phyloP scores from a whole-genome alignment of 2,888 invertebrate genomes.

The Caradrina kadenii region DNA sequence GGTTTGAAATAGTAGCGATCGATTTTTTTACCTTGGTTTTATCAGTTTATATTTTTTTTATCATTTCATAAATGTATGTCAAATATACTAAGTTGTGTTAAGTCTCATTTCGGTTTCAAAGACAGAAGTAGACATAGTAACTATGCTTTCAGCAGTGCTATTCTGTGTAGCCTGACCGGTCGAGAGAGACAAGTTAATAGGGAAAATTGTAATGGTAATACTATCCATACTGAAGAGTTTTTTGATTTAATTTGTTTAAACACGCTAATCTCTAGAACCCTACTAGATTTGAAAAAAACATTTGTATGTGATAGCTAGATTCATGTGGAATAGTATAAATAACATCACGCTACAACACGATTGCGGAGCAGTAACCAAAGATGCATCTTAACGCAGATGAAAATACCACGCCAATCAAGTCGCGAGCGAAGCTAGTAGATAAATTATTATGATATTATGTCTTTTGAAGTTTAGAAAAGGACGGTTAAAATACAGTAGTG shows the following conservation, averaged over 20 bases:
- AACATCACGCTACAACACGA: too few species aligned
- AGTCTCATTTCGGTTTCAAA: background rate
- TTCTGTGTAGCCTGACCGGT: background rate
- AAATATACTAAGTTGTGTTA: background rate
- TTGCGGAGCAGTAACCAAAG: too few species aligned
- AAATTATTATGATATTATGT: background rate
- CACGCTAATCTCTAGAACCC: too few species aligned
- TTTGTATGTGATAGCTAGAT: too few species aligned
- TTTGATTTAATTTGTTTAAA: too few species aligned
- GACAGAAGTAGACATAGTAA: constrained; percentile 1
- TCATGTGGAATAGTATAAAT: too few species aligned
- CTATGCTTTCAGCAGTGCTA: background rate
- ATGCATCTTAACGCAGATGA: too few species aligned
- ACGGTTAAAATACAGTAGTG: background rate
- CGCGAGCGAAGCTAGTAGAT: background rate
- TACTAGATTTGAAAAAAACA: too few species aligned
- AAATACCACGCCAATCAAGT: too few species aligned
- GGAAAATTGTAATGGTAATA: background rate
- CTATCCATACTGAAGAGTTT: too few species aligned
- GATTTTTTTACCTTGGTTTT: constrained; percentile 19
- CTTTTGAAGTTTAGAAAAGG: too few species aligned
- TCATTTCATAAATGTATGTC: background rate
- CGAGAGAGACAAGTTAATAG: background rate
- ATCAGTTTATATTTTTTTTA: background rate
- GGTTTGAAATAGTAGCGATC: constrained; percentile 5